Conservation (phyloP, 2,113 vertebrate genomes). For the Catharus minimus region DNA sequence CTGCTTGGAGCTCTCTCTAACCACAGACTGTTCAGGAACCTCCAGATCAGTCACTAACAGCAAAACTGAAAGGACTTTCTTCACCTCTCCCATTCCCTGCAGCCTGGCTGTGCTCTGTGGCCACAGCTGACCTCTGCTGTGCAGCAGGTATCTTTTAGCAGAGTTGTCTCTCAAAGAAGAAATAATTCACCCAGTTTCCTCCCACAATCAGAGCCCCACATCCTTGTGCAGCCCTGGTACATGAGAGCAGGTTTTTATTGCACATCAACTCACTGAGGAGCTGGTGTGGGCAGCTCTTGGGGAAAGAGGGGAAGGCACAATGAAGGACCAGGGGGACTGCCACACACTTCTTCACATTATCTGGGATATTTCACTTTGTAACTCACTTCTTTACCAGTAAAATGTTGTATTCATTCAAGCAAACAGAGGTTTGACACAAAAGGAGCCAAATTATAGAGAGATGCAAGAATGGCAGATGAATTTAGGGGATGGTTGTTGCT, state of each 20-base stretch:
- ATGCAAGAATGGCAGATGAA: neutral
- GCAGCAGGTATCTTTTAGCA: neutral
- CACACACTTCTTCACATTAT: neutral
- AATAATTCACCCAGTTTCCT: neutral
- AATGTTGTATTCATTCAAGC: neutral
- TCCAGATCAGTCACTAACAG: neutral
- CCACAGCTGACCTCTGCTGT: neutral
- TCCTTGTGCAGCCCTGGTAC: neutral
- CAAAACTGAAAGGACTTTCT: neutral
- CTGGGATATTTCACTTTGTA: neutral
- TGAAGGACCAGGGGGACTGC: neutral
- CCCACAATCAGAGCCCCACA: neutral
- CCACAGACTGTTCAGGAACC: neutral
- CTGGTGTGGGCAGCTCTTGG: neutral
- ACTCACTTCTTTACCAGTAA: neutral
- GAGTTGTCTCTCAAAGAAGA: neutral
- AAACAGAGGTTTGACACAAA: neutral
- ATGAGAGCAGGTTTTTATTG: neutral
- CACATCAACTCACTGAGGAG: neutral
- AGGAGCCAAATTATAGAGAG: neutral
- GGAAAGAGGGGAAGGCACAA: neutral
- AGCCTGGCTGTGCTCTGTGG: neutral
- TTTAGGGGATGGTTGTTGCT: neutral
- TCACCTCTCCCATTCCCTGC: neutral
- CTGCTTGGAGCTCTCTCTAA: neutral